These are phyloP conservation scores for Caradrina clavipalpis DNA, from an alignment of 2,888 invertebrate species.

Conservation along the genomic window DNA sequence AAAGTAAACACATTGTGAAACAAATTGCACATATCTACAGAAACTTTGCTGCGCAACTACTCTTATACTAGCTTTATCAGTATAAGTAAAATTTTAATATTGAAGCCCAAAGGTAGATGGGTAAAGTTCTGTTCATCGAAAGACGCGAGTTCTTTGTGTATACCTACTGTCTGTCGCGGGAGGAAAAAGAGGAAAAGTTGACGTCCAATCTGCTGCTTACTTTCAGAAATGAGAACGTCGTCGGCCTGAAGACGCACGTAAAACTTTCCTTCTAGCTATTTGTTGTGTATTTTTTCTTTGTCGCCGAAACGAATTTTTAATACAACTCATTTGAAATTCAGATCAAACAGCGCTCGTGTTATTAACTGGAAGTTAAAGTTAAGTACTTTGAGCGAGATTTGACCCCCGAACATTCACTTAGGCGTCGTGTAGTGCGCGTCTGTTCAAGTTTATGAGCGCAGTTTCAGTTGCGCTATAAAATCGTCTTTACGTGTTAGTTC, in stretches of 20 bases:
- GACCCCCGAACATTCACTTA: slow-evolving; percentile 68
- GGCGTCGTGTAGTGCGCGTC: slow-evolving; percentile 70
- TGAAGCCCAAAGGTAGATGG: slow-evolving; percentile 67
- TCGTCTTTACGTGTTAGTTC: slow-evolving; percentile 76
- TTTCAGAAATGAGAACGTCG: slow-evolving; percentile 83
- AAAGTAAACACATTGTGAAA: slow-evolving; percentile 45
- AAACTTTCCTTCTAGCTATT: slow-evolving; percentile 71
- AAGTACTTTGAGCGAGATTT: slow-evolving; percentile 56
- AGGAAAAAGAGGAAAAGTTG: slow-evolving; percentile 82
- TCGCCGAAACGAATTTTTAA: slow-evolving; percentile 55
- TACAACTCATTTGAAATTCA: slow-evolving; percentile 59
- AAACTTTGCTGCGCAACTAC: slow-evolving; percentile 19
- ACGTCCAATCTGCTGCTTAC: slow-evolving; percentile 84
- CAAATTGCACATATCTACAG: slow-evolving; percentile 35
- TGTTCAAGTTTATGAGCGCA: slow-evolving; percentile 77
- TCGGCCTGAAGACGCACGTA: slow-evolving; percentile 71
- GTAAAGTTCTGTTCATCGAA: slow-evolving; percentile 74
- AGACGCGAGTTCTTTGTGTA: slow-evolving; percentile 79
- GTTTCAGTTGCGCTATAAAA: slow-evolving; percentile 77
- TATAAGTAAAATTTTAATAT: slow-evolving; percentile 67
- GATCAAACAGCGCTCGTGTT: slow-evolving; percentile 52
- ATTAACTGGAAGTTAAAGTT: slow-evolving; percentile 55
- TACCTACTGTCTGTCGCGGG: slow-evolving; percentile 75
- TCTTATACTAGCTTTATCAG: slow-evolving; percentile 44
- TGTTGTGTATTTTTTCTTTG: slow-evolving; percentile 63